phyloP scores from a whole-genome alignment of 2,888 invertebrate species.

The Tetragonula carbonaria region DNA sequence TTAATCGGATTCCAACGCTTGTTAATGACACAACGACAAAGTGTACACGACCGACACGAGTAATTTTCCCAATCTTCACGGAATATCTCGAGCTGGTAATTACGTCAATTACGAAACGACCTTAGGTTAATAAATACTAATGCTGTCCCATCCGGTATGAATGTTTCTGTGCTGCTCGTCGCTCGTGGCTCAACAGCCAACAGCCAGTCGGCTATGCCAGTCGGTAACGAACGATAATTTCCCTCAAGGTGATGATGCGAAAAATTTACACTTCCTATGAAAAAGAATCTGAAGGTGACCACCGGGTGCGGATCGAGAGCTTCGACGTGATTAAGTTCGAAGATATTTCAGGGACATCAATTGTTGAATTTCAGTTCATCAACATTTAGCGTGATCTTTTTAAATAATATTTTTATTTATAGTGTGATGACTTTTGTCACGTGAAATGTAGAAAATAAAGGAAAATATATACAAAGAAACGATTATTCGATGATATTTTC shows the following conservation, averaged over 20 bases:
- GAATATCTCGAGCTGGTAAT: constrained; percentile 75
- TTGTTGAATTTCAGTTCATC: background rate
- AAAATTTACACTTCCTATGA: constrained; percentile 44
- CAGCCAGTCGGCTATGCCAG: constrained; percentile 16
- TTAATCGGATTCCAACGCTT: constrained; percentile 20
- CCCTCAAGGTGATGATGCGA: constrained; percentile 52
- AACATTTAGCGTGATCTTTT: background rate
- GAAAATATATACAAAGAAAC: background rate
- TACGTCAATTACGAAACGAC: constrained; percentile 78
- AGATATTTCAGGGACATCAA: background rate
- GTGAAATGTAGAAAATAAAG: background rate
- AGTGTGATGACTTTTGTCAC: too few species aligned
- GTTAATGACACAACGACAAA: background rate
- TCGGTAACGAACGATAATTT: constrained; percentile 49
- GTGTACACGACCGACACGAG: constrained; percentile 52
- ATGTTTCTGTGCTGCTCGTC: constrained; percentile 55
- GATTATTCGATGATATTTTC: background rate
- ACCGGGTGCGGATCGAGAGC: background rate
- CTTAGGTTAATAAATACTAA: constrained; percentile 78
- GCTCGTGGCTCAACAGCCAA: constrained; percentile 18
- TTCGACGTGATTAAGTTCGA: background rate
- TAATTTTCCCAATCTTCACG: constrained; percentile 74
- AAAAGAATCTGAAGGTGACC: constrained; percentile 26
- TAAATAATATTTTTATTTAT: background rate
- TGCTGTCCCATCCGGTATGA: constrained; percentile 69